A percentile compares a stretch with the other conserved stretches of the same genome.
Evolutionary conservation across 2,888 invertebrate species (phyloP).

Genomic region (Unio delphinus): DNA sequence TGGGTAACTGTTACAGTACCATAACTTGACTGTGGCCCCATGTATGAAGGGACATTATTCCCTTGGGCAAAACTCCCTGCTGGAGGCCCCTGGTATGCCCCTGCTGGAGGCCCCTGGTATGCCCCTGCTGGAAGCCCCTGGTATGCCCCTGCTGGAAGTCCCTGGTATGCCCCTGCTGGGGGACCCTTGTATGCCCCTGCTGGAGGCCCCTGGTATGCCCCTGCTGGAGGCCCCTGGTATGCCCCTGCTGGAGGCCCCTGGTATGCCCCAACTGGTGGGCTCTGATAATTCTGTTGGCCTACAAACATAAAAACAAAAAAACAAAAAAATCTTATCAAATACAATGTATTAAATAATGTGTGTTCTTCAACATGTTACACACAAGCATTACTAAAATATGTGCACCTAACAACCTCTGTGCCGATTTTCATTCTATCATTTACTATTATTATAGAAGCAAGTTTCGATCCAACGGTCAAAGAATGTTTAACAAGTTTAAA

Average conservation of each 20-base stretch:
- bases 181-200: slow-evolving; percentile 19
- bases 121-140: slow-evolving; percentile 5
- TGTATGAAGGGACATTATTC: slow-evolving; percentile 63
- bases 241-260: slow-evolving; percentile 11
- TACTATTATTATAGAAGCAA: too few relatives aligned
- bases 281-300: slow-evolving; percentile 3
- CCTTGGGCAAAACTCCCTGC: slow-evolving; percentile 68
- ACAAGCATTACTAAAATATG: too few relatives aligned
- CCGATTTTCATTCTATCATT: too few relatives aligned
- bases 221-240: slow-evolving; percentile 7
- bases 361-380: too few relatives aligned
- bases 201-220: slow-evolving; percentile 4
- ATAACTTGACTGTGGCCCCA: slow-evolving; percentile 15
- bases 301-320: too few relatives aligned
- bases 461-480: too few relatives aligned
- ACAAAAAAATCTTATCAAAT: too few relatives aligned
- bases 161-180: slow-evolving; percentile 17
- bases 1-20: slow-evolving; percentile 7
- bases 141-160: background rate
- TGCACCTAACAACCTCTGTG: too few relatives aligned
- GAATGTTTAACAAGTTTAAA: too few relatives aligned
- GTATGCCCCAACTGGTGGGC: slow-evolving; percentile 14
- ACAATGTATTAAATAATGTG: too few relatives aligned
- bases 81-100: slow-evolving; percentile 21
- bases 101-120: slow-evolving; percentile 7